Evolutionary conservation across 2,113 vertebrate genomes (phyloP).

Genomic region (Nesoenas mayeri): DNA sequence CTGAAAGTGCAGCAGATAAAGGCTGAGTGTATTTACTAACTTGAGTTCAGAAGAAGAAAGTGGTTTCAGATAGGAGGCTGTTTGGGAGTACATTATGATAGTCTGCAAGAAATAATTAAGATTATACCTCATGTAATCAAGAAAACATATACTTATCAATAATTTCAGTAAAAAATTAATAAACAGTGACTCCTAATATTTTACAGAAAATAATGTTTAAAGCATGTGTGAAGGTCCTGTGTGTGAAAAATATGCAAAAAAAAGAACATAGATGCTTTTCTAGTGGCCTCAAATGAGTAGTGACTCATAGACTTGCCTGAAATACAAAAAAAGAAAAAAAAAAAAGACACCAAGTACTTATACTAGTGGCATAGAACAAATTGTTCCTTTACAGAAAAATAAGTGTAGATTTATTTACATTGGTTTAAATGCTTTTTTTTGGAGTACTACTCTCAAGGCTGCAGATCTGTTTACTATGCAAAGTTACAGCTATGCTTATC

Average conservation of each 20-base stretch:
- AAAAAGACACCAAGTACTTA: not conserved
- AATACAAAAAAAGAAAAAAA: not conserved
- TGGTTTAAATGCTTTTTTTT: not conserved
- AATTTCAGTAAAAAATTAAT: not conserved
- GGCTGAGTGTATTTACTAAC: not conserved
- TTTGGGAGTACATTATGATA: not conserved
- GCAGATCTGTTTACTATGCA: not conserved
- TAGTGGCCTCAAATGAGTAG: not conserved
- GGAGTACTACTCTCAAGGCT: not conserved
- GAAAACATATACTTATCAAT: not conserved
- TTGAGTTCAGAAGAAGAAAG: not conserved
- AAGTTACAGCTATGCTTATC: not conserved
- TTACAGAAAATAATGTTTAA: not conserved
- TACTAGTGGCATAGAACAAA: not conserved
- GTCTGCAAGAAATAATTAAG: not conserved
- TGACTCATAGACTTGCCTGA: not conserved
- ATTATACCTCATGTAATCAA: not conserved
- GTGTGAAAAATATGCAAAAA: not conserved
- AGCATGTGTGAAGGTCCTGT: not conserved
- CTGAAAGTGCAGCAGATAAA: not conserved
- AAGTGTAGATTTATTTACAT: not conserved
- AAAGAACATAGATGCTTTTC: not conserved
- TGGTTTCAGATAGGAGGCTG: not conserved
- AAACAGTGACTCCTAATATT: not conserved
- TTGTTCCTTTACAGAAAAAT: not conserved